A percentile compares a stretch with the other conserved stretches of the same genome.
Evolutionary conservation across 1,140 invertebrate genomes (phyloP).

Genomic region (Pseudomyrmex concolor): DNA sequence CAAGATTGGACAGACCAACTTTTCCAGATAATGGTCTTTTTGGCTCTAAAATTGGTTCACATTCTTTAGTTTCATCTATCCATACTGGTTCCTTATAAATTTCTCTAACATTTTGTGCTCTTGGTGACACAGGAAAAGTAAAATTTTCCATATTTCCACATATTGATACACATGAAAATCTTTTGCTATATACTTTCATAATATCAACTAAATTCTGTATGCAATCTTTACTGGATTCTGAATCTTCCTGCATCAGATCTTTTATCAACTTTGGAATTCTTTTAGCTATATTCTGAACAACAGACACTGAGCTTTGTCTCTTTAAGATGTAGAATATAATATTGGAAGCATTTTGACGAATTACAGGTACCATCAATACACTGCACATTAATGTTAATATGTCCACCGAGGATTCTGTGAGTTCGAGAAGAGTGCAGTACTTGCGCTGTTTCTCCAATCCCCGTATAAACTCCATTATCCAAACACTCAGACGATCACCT

Average conservation of each 20-base stretch:
- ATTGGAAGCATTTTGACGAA: slow-evolving; percentile 82
- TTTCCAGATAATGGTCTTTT: slow-evolving; percentile 82
- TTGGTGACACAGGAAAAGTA: slow-evolving; percentile 69
- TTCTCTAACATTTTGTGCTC: slow-evolving; percentile 61
- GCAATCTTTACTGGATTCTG: slow-evolving; percentile 79
- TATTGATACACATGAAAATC: slow-evolving; percentile 81
- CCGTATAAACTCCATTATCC: slow-evolving; percentile 85
- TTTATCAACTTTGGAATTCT: slow-evolving; percentile 33
- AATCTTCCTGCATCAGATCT: slow-evolving; percentile 77
- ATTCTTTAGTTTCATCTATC: slow-evolving; percentile 70
- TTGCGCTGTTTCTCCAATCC: slow-evolving; percentile 85
- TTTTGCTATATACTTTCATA: slow-evolving; percentile 82
- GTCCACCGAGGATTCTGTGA: slow-evolving; percentile 84
- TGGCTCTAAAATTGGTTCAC: slow-evolving; percentile 64
- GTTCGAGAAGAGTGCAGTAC: slow-evolving; percentile 83
- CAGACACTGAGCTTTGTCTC: slow-evolving; percentile 84
- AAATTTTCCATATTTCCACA: slow-evolving; percentile 43
- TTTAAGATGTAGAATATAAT: slow-evolving; percentile 86
- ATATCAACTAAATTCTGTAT: slow-evolving; percentile 85
- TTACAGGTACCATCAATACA: slow-evolving; percentile 81
- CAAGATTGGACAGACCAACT: slow-evolving; percentile 93
- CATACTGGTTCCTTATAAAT: slow-evolving; percentile 71
- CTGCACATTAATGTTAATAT: slow-evolving; percentile 82
- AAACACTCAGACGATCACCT: slow-evolving; percentile 83
- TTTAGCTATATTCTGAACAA: slow-evolving; percentile 77